Percentiles rank a stretch among this genome's conserved stretches.
Conservation (phyloP, 2,888 invertebrate species). For the Aspidapion aeneum region DNA sequence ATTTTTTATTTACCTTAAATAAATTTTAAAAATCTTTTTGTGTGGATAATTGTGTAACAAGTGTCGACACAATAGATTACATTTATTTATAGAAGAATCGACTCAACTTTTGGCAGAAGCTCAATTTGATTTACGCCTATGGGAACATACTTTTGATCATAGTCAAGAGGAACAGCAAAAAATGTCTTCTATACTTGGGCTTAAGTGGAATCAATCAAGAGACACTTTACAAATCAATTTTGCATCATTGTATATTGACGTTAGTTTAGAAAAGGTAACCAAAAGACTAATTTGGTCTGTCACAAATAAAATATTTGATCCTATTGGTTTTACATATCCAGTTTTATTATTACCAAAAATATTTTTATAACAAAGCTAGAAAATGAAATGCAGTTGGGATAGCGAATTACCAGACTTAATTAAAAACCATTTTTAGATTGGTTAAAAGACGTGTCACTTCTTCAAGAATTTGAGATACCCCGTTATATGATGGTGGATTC, state of each 20-base stretch:
- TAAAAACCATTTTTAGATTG: conserved; percentile 13
- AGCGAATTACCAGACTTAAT: conserved; percentile 5
- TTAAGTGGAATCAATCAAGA: conserved; percentile 13
- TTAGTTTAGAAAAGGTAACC: conserved; percentile 4
- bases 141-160: too few species aligned
- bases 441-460: conserved; percentile 16
- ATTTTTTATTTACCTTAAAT: too few species aligned
- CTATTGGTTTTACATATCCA: conserved; percentile 17
- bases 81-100: too few species aligned
- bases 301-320: conserved; percentile 16
- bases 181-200: too few species aligned
- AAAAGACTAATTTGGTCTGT: conserved; percentile 14
- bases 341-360: conserved; percentile 18
- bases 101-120: too few species aligned
- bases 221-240: conserved; percentile 11
- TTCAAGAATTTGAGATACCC: conserved; percentile 11
- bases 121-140: too few species aligned
- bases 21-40: too few species aligned
- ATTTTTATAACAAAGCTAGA: conserved; percentile 17
- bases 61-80: too few species aligned
- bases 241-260: neutral
- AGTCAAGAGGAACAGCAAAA: too few species aligned
- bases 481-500: conserved; percentile 12
- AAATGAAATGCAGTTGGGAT: conserved; percentile 19
- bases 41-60: too few species aligned